A percentile compares a stretch with the other conserved stretches of the same genome.
phyloP scores from a whole-genome alignment of 2,113 vertebrate species.

The Cacatua alba region DNA sequence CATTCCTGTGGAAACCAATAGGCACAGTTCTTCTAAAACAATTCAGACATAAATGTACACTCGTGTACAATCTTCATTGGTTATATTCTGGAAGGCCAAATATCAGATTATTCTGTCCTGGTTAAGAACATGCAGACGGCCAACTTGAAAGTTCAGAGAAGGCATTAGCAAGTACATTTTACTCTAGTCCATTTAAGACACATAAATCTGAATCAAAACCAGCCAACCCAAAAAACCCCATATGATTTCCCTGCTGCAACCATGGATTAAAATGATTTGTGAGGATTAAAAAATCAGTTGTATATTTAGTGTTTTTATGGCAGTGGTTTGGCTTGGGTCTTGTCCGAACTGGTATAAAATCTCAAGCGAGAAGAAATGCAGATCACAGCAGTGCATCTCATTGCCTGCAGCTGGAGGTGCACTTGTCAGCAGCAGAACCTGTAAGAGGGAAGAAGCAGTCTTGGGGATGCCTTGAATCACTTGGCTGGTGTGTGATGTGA shows the following conservation, averaged over 20 bases:
- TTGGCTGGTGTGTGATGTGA: neutral
- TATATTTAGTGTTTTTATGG: neutral
- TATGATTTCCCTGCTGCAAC: neutral
- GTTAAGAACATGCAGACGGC: neutral
- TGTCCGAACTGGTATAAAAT: neutral
- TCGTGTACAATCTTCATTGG: neutral
- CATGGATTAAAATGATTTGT: neutral
- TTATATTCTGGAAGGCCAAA: neutral
- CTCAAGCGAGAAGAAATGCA: neutral
- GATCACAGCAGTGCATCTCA: neutral
- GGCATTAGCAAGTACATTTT: neutral
- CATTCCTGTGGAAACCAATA: neutral
- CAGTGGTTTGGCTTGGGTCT: neutral
- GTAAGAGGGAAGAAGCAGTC: neutral
- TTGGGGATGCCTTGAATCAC: neutral
- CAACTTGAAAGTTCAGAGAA: neutral
- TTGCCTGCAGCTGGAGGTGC: neutral
- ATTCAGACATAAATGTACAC: neutral
- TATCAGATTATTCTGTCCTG: neutral
- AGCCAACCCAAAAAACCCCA: neutral
- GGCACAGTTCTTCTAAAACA: neutral
- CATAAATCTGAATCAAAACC: neutral
- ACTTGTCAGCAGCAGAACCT: neutral
- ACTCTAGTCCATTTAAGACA: neutral
- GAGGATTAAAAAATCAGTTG: neutral